Conservation (phyloP, 1,140 invertebrate species). For the Heliconius himera region DNA sequence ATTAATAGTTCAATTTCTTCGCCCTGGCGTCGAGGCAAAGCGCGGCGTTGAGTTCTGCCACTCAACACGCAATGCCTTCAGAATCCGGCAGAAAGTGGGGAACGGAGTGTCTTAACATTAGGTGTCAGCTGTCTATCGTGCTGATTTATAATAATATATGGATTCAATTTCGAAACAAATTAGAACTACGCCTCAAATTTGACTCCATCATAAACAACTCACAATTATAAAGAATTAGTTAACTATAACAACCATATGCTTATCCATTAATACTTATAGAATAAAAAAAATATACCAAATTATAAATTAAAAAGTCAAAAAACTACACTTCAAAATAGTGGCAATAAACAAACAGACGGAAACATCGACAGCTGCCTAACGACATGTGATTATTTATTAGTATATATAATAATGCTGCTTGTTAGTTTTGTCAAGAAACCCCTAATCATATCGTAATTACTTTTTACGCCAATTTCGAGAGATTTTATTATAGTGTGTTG, state of each 20-base stretch:
- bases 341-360: conserved; percentile 70
- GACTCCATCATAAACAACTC: conserved; percentile 2
- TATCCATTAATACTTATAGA: conserved; percentile 20
- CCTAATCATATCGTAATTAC: conserved; percentile 78
- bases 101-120: no score
- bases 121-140: no score
- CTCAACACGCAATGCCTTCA: no score
- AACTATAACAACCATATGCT: conserved; percentile 20
- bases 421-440: conserved; percentile 75
- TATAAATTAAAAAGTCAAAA: conserved; percentile 21
- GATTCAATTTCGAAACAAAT: neutral
- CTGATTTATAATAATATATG: neutral
- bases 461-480: conserved; percentile 74
- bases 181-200: neutral
- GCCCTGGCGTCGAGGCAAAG: no score
- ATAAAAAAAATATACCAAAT: conserved; percentile 13
- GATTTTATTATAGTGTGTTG: conserved; percentile 51
- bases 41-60: no score
- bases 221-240: neutral
- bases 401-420: conserved; percentile 63
- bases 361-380: conserved; percentile 68
- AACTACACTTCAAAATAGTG: conserved; percentile 53
- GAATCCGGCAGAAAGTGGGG: no score
- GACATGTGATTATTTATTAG: conserved; percentile 76
- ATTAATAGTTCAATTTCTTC: no score